Evolutionary conservation across 2,797 vertebrate species (phyloP), one percentile per base, ranked within the genome.

Genomic region (Pangasius mekongensis): DNA sequence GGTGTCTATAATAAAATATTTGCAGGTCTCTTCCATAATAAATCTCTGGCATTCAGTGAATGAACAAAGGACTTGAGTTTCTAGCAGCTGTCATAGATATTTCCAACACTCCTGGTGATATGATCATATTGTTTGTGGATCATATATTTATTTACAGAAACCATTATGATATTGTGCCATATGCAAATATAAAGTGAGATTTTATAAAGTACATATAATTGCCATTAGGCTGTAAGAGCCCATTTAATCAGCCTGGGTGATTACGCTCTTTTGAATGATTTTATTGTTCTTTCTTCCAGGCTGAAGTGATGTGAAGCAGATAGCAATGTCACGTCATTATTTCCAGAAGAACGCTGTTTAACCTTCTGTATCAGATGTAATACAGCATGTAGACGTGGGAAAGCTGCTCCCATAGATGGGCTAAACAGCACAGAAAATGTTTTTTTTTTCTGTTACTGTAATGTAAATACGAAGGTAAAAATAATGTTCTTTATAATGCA

Each of bases 1-100:
- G 82, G 60, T 14, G 62, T 52, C 82, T 49, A 33, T 67, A 84
- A 67, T 67, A 84, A 84, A 67, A 67, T 84, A 84, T 69, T 67
- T 67, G 62, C n/a, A 49, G 82, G 43, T 67, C 43, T 52, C 43
- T 64, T 84, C 60, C 8, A 6, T 39, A 58, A 81, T 39, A 60
- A 81, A 83, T 67, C n/a, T 66, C 27, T 67, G 82, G 62, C 82
- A 69, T 84, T 67, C 62, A 52, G 62, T 66, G 62, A 66, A 66
- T 67, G 62, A 83, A 66, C 24, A 47, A 58, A 64, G 24, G 58
- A 82, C 33, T 14, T 83, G 36, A 83, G 36, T 47, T 49, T 83
- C 60, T 18, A 64, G 20, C 62, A 83, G 43, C 62, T 52, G 43
- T 83, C 39, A 22, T 66, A 14, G 60, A 64, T 66, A 33, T 49